Conservation (phyloP, 1,140 invertebrate genomes). For the Rhyacophila brunnea region DNA sequence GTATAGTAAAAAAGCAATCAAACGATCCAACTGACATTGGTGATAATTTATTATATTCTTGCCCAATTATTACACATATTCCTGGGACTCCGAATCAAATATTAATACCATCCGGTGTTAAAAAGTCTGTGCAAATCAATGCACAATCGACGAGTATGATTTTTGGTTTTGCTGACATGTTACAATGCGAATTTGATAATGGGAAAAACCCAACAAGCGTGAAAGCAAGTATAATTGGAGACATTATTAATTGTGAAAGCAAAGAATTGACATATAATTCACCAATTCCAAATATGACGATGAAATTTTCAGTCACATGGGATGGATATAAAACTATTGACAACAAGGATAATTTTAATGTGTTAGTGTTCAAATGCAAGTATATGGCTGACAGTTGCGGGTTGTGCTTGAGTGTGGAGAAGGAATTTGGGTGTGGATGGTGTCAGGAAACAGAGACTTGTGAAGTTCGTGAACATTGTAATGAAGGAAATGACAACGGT, state of each 20-base stretch:
- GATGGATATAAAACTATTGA: slow-evolving; percentile 91
- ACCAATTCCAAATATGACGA: slow-evolving; percentile 84
- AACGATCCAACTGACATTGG: slow-evolving; percentile 59
- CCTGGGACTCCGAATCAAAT: slow-evolving; percentile 84
- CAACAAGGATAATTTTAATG: slow-evolving; percentile 92
- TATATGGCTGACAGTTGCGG: slow-evolving; percentile 96
- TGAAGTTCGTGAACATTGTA: slow-evolving; percentile 88
- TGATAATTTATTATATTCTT: slow-evolving; percentile 44
- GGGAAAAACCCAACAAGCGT: slow-evolving; percentile 90
- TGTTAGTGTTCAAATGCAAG: slow-evolving; percentile 80
- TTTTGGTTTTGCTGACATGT: slow-evolving; percentile 83
- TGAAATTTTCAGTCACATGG: slow-evolving; percentile 94
- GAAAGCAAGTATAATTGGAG: slow-evolving; percentile 84
- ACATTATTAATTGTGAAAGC: slow-evolving; percentile 91
- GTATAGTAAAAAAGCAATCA: slow-evolving; percentile 88
- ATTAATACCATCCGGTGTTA: slow-evolving; percentile 85
- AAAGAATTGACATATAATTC: slow-evolving; percentile 93
- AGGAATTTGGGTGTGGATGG: slow-evolving; percentile 93
- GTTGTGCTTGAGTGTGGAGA: slow-evolving; percentile 84
- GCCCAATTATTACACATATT: slow-evolving; percentile 89
- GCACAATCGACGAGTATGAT: slow-evolving; percentile 94
- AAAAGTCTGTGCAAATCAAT: slow-evolving; percentile 87
- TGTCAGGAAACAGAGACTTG: slow-evolving; percentile 88
- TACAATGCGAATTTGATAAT: slow-evolving; percentile 95
- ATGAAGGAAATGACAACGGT: slow-evolving; percentile 63